Conservation (phyloP, 2,888 invertebrate genomes). For the Pelosia muscerda region DNA sequence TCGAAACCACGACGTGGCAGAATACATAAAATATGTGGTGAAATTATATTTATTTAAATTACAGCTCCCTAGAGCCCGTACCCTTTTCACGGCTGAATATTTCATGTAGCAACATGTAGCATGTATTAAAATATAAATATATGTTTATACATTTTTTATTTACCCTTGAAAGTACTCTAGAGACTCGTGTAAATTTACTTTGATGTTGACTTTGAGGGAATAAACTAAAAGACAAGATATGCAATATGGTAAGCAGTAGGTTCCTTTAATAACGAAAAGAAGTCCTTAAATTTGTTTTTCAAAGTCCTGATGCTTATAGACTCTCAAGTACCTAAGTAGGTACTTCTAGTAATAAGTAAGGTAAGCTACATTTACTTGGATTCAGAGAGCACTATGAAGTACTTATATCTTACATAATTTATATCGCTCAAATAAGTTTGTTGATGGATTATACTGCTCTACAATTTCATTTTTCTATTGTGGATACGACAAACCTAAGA, state of each 20-base stretch:
- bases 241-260: neutral
- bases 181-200: constrained; percentile 34
- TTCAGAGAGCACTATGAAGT: no score
- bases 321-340: no score
- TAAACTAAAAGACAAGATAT: constrained; percentile 3
- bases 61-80: constrained; percentile 60
- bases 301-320: no score
- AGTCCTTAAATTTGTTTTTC: no score
- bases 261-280: neutral
- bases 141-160: constrained; percentile 28
- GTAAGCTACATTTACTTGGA: no score
- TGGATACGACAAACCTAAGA: no score
- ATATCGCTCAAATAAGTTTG: no score
- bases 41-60: constrained; percentile 77
- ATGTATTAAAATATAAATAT: constrained; percentile 42
- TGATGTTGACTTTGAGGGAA: constrained; percentile 20
- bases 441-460: no score
- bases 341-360: no score
- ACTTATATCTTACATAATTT: no score
- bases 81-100: constrained; percentile 66
- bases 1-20: constrained; percentile 19
- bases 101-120: constrained; percentile 48
- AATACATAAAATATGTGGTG: constrained; percentile 69
- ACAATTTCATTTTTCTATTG: no score
- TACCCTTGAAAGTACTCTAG: constrained; percentile 25